Base-by-base conservation (phyloP, 1,140 invertebrate genomes). In the Heliconius melpomene region DNA sequence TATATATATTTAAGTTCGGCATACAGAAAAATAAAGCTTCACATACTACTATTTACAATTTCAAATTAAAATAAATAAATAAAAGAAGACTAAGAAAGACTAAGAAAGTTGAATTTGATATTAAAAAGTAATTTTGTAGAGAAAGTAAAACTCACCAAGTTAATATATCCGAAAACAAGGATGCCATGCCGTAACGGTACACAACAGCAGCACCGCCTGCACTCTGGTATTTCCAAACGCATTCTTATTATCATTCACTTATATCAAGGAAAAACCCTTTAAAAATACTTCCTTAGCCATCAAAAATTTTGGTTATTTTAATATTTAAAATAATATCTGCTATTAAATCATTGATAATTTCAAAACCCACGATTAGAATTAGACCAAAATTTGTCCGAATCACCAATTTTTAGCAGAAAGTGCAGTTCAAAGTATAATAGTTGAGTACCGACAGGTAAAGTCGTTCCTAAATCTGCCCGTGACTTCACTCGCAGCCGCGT, bases 151-250 rank as follows among this genome's bases (percentile, higher is more conserved):
- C 88, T 85, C 82, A 90, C 89, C 85, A 88, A 72, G 75, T 85
- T 84, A 29, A 90, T 72, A 76, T 90, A 90, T 23, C 87, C 87
- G 54, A 87, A 87, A 66, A 81, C 78, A 26, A 90, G 72, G 54
- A 90, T 84, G 9, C 89, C 87, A 50, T 83, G 75, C 9, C 87
- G 78, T 20, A 90, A 74, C 1, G 89, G 89, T 6, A 90, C 5
- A 78, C 84, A 88, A 29, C 85, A 86, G 36, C 87, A 90, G 36
- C 87, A 89, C 36, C 85, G 77, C 36, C 72, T 82, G 23, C 82
- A 87, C 52, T 84, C 85, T 1, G 89, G 89, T 77, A 89, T 81
- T 79, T 90, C 87, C 32, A 87, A 26, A 46, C 83, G 75, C 87
- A 88, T 88, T 60, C 18, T 83, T 72, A 9, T 20, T 38, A 72